A percentile compares a stretch with the other conserved stretches of the same genome.
Evolutionary conservation across 2,113 vertebrate species (phyloP).

Genomic region (Haliaeetus leucogaster): DNA sequence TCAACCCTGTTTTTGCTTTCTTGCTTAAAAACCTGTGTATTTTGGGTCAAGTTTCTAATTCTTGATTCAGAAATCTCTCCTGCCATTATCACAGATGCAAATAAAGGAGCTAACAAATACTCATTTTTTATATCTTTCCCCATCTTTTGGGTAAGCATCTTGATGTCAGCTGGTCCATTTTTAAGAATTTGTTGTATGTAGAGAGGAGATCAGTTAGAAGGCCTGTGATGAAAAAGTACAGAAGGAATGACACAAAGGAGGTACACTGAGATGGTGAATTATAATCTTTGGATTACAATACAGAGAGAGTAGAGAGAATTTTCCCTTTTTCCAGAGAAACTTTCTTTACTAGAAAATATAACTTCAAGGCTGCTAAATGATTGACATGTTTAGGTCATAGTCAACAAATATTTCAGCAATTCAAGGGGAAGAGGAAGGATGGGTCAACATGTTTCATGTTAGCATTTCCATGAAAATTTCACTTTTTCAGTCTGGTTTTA

Average conservation of each 20-base stretch:
- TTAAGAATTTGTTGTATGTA: neutral
- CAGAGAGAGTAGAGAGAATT: neutral
- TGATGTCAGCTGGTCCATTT: neutral
- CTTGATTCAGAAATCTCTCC: neutral
- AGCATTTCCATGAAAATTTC: neutral
- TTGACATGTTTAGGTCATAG: neutral
- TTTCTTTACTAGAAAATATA: neutral
- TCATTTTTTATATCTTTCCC: neutral
- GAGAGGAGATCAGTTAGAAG: neutral
- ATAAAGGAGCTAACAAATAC: neutral
- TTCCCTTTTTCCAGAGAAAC: neutral
- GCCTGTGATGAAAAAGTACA: neutral
- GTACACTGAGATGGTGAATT: neutral
- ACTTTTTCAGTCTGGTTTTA: neutral
- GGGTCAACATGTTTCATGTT: neutral
- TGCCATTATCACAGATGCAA: neutral
- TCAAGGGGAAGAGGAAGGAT: neutral
- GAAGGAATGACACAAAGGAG: neutral
- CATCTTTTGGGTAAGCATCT: neutral
- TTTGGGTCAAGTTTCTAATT: neutral
- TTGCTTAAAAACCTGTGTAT: neutral
- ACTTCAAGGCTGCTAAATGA: neutral
- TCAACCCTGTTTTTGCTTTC: neutral
- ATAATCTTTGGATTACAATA: neutral
- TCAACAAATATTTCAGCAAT: slow-evolving; percentile 28